A percentile compares a stretch with the other conserved stretches of the same genome.
These are phyloP conservation scores for Drosophila cyrtoloma DNA, from an alignment of 2,888 invertebrate species.

Conservation along the genomic window DNA sequence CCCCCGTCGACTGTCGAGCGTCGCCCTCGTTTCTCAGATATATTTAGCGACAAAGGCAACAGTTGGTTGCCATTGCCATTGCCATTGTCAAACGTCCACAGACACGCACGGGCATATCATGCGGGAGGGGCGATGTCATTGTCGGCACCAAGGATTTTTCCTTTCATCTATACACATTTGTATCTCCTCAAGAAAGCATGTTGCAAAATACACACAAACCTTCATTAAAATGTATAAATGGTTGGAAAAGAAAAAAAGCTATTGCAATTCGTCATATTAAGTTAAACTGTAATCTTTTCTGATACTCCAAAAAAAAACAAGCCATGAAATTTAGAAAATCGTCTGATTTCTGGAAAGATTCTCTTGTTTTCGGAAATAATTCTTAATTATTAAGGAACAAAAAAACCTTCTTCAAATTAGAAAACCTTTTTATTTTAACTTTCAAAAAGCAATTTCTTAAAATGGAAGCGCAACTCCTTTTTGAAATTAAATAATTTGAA, in stretches of 20 bases:
- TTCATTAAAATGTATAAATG: neutral
- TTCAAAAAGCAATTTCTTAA: neutral
- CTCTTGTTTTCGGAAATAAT: neutral
- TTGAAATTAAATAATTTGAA: too few relatives aligned
- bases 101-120: conserved; percentile 35
- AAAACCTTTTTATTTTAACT: neutral
- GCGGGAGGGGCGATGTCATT: neutral
- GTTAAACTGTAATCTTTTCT: neutral
- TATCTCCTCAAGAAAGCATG: neutral
- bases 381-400: neutral
- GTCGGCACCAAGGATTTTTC: conserved; percentile 34
- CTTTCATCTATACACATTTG: conserved; percentile 1
- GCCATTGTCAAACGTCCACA: conserved; percentile 23
- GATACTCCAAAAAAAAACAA: neutral
- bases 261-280: neutral
- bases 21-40: conserved; percentile 35
- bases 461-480: too few relatives aligned
- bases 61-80: conserved; percentile 50
- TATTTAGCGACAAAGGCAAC: conserved; percentile 52
- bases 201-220: neutral
- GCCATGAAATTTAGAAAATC: too few relatives aligned
- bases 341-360: neutral
- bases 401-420: neutral
- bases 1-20: conserved; percentile 2
- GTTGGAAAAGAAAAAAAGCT: neutral